Conservation (phyloP, 1,140 invertebrate genomes). For the Microplitis mediator region DNA sequence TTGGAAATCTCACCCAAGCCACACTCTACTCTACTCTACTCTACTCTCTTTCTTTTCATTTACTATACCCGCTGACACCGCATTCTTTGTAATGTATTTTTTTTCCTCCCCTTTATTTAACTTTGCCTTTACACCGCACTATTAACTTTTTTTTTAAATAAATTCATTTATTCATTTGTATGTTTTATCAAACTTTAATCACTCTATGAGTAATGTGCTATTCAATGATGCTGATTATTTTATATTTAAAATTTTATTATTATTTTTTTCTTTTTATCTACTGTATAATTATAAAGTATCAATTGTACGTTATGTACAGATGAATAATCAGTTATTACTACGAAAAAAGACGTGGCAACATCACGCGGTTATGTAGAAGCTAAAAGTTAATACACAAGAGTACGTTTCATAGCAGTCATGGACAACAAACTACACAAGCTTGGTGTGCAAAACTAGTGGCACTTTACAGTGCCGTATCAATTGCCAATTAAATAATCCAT, state of each 20-base stretch:
- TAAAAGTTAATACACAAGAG: neutral
- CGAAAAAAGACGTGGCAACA: constrained; percentile 21
- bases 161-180: neutral
- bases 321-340: neutral
- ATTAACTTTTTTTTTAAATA: neutral
- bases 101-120: neutral
- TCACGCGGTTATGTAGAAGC: constrained; percentile 5
- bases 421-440: constrained; percentile 3
- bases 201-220: neutral
- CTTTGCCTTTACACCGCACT: neutral
- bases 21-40: neutral
- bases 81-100: neutral
- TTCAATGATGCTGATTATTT: neutral
- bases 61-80: too few species aligned
- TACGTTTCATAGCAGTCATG: neutral
- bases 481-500: neutral
- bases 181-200: neutral
- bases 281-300: neutral
- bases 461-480: constrained; percentile 23
- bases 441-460: constrained; percentile 24
- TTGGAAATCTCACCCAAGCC: constrained; percentile 27
- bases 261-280: neutral
- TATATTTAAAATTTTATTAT: neutral
- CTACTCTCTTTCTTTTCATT: neutral
- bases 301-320: neutral